Evolutionary conservation across 2,888 invertebrate genomes (phyloP), one percentile per base, ranked within the genome.

Genomic region (Hydriomena furcata): DNA sequence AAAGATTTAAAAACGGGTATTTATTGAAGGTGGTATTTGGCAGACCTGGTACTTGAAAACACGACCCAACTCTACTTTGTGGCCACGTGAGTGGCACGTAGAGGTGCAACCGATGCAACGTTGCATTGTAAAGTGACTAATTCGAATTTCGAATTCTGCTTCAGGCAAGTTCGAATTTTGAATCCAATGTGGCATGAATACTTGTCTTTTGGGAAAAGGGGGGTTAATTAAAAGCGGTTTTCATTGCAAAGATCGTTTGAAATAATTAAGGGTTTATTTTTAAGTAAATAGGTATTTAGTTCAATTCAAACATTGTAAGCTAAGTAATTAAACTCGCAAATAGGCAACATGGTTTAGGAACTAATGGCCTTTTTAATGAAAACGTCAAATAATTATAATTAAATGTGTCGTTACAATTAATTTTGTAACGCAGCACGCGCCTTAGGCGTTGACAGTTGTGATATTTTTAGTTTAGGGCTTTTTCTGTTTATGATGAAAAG

Each of bases 331-430:
- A 58, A 51, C 54, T 50, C 47, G 46, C 49, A 55, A 57, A 57
- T 47, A 53, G 44, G 45, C 41, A 36, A 48, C 50, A 53, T 53
- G 44, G 55, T 58, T 55, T 41, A 56, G 44, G 24, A 51, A 61
- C 10, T 59, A 55, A 55, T 51, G 44, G 50, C 8, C 32, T 5
- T 46, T 48, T 49, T 84, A 84, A 82, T 82, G 76, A 77, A 74
- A 74, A 76, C 65, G 71, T 76, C 71, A 65, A 76, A 76, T 78
- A 78, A 81, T 82, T 76, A 82, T 74, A 78, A 83, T 80, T 72
- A 79, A 75, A 71, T 65, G 20, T 71, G 72, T 71, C 73, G 70
- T 71, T 75, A 71, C 73, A 69, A 78, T 81, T 81, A 79, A 68
- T 71, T 58, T 55, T 24, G 44, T 55, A 30, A 50, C 52, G 42